Percentiles rank a stretch among this genome's conserved stretches.
Conservation (phyloP, 1,140 invertebrate genomes). For the Diachasma alloeum region DNA sequence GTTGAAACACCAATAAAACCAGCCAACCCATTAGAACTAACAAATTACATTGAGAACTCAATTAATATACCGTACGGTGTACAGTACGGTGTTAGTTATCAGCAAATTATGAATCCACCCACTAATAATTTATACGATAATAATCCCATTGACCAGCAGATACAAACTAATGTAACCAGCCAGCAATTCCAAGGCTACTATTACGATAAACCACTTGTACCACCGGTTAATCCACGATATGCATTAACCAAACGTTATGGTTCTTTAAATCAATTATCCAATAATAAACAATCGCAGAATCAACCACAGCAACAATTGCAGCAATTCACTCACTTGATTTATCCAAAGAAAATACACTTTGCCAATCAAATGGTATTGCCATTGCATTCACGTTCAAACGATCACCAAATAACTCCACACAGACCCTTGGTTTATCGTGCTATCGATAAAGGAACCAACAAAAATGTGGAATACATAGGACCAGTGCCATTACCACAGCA, state of each 20-base stretch:
- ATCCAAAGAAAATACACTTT: slow-evolving; percentile 3
- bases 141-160: not conserved
- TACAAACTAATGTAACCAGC: not conserved
- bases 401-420: not conserved
- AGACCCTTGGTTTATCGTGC: slow-evolving; percentile 6
- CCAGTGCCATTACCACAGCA: slow-evolving; percentile 54
- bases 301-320: slow-evolving; percentile 11
- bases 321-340: not conserved
- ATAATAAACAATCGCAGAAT: slow-evolving; percentile 11
- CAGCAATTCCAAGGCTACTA: slow-evolving; percentile 35
- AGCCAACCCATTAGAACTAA: slow-evolving; percentile 41
- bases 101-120: slow-evolving; percentile 45
- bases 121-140: slow-evolving; percentile 28
- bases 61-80: slow-evolving; percentile 42
- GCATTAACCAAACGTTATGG: slow-evolving; percentile 20
- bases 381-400: slow-evolving; percentile 1
- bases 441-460: slow-evolving; percentile 33
- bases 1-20: slow-evolving; percentile 44
- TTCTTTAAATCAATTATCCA: slow-evolving; percentile 20
- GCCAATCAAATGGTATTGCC: slow-evolving; percentile 3
- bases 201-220: slow-evolving; percentile 35
- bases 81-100: slow-evolving; percentile 45
- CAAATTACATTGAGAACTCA: slow-evolving; percentile 48
- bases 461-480: slow-evolving; percentile 56
- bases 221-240: slow-evolving; percentile 1